Percentiles rank a stretch among this genome's conserved stretches.
These are phyloP conservation scores for Peromyscus aztecus DNA, from an alignment of 2,797 vertebrate genomes.

Conservation along the genomic window DNA sequence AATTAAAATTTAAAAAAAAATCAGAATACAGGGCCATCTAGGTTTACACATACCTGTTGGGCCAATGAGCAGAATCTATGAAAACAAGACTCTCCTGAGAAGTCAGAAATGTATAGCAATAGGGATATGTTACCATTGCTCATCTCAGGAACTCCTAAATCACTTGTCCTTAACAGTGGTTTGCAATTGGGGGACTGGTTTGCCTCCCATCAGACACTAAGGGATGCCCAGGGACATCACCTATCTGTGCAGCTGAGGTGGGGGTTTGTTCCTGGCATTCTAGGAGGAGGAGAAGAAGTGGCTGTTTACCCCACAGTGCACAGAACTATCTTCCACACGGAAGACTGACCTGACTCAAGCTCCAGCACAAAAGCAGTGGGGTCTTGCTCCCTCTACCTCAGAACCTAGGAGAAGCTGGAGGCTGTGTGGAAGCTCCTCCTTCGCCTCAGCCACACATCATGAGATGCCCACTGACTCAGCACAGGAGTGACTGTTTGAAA, in stretches of 20 bases:
- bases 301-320: neutral
- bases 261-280: neutral
- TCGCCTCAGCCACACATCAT: accelerated
- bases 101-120: neutral
- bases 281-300: neutral
- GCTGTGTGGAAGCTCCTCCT: too few species aligned
- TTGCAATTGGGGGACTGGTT: neutral
- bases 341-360: neutral
- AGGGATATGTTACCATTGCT: neutral
- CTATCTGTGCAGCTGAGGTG: neutral
- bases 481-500: accelerated
- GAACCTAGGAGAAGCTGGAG: neutral
- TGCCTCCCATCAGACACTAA: neutral
- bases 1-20: neutral
- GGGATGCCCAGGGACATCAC: neutral
- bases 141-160: neutral
- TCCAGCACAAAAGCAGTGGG: neutral
- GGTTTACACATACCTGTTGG: neutral
- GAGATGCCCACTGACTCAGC: neutral
- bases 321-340: neutral
- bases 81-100: neutral
- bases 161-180: neutral
- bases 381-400: neutral
- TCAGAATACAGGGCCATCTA: neutral
- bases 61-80: neutral